Conservation (phyloP, 2,888 invertebrate species). For the Aromia moschata region DNA sequence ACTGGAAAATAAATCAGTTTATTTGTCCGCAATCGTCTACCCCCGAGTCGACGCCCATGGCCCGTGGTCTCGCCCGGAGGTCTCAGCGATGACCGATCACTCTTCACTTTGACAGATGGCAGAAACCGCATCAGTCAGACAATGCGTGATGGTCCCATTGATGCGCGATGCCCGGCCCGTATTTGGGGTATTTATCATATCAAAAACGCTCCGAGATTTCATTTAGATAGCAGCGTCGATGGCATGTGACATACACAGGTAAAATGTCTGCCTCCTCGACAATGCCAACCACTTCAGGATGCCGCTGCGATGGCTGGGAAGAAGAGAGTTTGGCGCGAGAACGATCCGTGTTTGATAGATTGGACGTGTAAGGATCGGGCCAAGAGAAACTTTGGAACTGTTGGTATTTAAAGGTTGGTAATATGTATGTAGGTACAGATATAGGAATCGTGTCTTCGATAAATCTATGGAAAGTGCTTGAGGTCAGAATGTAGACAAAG, state of each 20-base stretch:
- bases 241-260: conserved; percentile 58
- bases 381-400: too few relatives aligned
- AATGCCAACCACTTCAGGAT: conserved; percentile 56
- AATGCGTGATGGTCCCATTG: conserved; percentile 57
- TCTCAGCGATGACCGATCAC: conserved; percentile 61
- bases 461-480: too few relatives aligned
- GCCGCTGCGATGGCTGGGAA: conserved; percentile 45
- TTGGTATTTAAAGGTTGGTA: too few relatives aligned
- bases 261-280: conserved; percentile 57
- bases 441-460: too few relatives aligned
- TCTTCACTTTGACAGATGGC: conserved; percentile 62
- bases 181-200: conserved; percentile 60
- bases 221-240: conserved; percentile 57
- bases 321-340: conserved; percentile 48
- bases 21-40: too few relatives aligned
- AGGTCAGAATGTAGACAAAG: too few relatives aligned
- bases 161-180: conserved; percentile 51
- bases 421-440: too few relatives aligned
- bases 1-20: too few relatives aligned
- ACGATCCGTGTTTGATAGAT: conserved; percentile 46
- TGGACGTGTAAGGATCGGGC: too few relatives aligned
- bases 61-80: conserved; percentile 57
- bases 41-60: too few relatives aligned
- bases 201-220: conserved; percentile 59
- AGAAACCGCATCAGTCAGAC: conserved; percentile 57